Conservation (phyloP, 2,888 invertebrate species). For the Gibbula magus region DNA sequence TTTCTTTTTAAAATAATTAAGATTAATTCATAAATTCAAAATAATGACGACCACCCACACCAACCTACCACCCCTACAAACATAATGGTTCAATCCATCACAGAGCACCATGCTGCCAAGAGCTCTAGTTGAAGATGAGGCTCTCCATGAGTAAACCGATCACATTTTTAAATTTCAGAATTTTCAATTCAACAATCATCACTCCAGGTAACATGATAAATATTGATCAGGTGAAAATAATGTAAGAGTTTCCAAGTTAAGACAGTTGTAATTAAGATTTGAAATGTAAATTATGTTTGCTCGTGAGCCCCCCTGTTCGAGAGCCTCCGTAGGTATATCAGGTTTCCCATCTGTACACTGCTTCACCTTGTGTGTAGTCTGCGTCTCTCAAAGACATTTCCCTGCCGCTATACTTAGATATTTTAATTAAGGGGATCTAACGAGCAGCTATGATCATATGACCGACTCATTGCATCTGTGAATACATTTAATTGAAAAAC, state of each 20-base stretch:
- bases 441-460: neutral
- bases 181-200: neutral
- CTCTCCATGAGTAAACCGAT: neutral
- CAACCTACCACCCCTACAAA: neutral
- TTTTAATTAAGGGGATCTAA: neutral
- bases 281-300: neutral
- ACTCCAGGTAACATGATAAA: neutral
- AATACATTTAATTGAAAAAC: too few relatives aligned
- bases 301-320: neutral
- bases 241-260: neutral
- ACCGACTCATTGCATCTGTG: too few relatives aligned
- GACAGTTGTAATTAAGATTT: neutral
- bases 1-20: neutral
- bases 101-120: neutral
- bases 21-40: neutral
- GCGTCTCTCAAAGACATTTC: neutral
- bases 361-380: neutral
- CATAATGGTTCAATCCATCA: neutral
- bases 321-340: neutral
- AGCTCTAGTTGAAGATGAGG: neutral
- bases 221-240: neutral
- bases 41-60: neutral
- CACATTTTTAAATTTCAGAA: neutral
- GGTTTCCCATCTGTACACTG: neutral
- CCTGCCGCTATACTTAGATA: neutral